Evolutionary conservation across 2,797 vertebrate species (phyloP).

Genomic region (Bucorvus abyssinicus): DNA sequence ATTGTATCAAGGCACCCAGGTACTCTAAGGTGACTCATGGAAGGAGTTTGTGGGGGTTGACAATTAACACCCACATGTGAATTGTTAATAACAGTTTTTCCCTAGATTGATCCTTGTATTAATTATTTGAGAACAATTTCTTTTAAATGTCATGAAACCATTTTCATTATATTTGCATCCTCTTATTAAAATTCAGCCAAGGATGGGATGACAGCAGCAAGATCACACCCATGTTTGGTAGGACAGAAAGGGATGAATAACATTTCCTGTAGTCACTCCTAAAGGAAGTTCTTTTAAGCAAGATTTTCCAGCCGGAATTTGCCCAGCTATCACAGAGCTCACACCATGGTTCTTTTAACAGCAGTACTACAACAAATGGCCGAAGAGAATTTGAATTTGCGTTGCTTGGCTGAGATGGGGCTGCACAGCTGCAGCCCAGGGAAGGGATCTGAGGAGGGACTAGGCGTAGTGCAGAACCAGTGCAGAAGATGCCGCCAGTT

Average conservation of each 20-base stretch:
- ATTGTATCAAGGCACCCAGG: background rate
- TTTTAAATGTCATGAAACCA: background rate
- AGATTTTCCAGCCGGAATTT: slow-evolving; percentile 22
- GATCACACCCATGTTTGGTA: background rate
- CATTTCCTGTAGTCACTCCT: slow-evolving; percentile 4
- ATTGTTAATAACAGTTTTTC: background rate
- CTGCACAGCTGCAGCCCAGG: background rate
- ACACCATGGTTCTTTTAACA: background rate
- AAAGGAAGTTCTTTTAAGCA: slow-evolving; percentile 24
- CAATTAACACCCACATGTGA: background rate
- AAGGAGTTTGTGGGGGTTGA: background rate
- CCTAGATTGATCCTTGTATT: background rate
- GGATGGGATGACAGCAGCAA: background rate
- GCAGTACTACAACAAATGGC: background rate
- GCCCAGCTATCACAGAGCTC: background rate
- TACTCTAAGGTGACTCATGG: slow-evolving; percentile 14
- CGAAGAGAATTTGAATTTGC: background rate
- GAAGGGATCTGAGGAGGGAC: background rate
- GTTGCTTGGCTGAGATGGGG: background rate
- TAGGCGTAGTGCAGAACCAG: background rate
- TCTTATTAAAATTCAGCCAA: slow-evolving; percentile 6
- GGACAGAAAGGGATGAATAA: background rate
- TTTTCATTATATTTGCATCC: background rate
- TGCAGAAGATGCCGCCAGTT: background rate
- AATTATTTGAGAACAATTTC: background rate